phyloP scores from a whole-genome alignment of 1,140 invertebrate genomes.

The Papilio polyxenes region DNA sequence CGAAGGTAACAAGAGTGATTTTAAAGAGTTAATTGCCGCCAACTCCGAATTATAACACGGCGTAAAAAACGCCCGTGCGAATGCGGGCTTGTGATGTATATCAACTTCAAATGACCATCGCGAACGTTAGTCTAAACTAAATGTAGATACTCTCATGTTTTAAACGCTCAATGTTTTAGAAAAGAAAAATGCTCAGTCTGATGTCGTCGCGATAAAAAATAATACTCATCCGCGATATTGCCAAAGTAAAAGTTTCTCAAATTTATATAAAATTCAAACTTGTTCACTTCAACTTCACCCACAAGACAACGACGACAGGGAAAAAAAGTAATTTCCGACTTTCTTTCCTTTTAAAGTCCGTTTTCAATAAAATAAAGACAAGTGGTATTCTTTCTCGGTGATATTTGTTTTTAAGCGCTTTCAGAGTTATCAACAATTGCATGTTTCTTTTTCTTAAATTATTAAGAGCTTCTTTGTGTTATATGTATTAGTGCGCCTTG shows the following conservation, averaged over 20 bases:
- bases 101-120: too few species aligned
- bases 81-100: too few species aligned
- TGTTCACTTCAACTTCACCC: constrained; percentile 29
- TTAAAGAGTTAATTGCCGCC: too few species aligned
- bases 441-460: constrained; percentile 44
- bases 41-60: too few species aligned
- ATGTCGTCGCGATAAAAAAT: not conserved
- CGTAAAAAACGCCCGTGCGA: too few species aligned
- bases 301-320: constrained; percentile 5
- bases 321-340: constrained; percentile 32
- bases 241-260: constrained; percentile 2
- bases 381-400: constrained; percentile 38
- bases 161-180: not conserved
- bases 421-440: constrained; percentile 43
- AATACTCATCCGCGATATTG: constrained; percentile 1
- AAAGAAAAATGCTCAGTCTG: not conserved
- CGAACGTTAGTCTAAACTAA: not conserved
- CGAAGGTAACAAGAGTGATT: too few species aligned
- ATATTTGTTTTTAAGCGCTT: constrained; percentile 47
- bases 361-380: constrained; percentile 37
- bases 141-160: not conserved
- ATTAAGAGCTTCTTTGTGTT: constrained; percentile 40
- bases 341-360: constrained; percentile 36
- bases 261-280: constrained; percentile 32
- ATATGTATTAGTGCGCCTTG: constrained; percentile 34